Base-by-base conservation (phyloP, 2,113 vertebrate genomes). In the Aldabrachelys gigantea region DNA sequence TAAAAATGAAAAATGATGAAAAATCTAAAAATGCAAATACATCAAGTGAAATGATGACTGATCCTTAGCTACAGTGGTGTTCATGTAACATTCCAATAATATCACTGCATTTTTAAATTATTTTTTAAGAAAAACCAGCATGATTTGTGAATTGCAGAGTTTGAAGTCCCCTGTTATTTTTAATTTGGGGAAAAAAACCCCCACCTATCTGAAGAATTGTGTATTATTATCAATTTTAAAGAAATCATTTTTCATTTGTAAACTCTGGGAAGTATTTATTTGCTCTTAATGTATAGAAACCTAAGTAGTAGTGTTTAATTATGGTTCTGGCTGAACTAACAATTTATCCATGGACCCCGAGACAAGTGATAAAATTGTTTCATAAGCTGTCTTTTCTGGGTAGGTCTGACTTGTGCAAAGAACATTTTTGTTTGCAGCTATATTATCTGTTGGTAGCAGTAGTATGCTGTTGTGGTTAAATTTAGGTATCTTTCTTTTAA, bases 401-500 rank as follows among this genome's bases (percentile, higher is more conserved):
- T 97, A 91, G 22, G 2, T 88, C 92, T 90, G 56, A 88, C 59
- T 94, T 92, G 56, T 87, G 94, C 76, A 21, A 87, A 89, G 80
- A 50, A 94, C 91, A 85, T 88, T 56, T 56, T 25, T 56, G 54
- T 25, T 56, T 56, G 22, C 24, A 93, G 85, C 57, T 90, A 14
- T 90, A 83, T 95, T 95, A 89, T 89, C 91, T 91, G 91, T 92
- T 95, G 87, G 82, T 90, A 19, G 87, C 90, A 89, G 90, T 94
- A 65, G 87, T 93, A 95, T 95, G 35, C 91, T 92, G 85, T 75
- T 38, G 11, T 89, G 95, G 85, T 85, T 90, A 87, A 92, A 89
- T 94, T 14, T 85, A 44, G 44, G 62, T 6, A 59, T 91, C 59
- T 92, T 53, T 86, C 69, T 62, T 62, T 62, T 6, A 62, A n/a